Conservation (phyloP, 1,140 invertebrate genomes). For the Reticulitermes speratus region DNA sequence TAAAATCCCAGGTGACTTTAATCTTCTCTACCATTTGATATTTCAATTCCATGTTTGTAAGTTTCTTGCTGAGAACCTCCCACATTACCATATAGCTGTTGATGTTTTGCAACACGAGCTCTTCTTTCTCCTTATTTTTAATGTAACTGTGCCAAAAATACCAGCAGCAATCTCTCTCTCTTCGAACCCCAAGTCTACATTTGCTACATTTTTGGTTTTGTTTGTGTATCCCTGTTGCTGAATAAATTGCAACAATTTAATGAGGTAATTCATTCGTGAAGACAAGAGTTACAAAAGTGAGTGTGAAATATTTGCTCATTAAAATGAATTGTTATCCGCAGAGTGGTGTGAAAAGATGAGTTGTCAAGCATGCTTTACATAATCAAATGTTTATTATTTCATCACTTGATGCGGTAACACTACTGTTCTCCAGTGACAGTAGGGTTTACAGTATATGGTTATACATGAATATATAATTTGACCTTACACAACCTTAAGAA, state of each 20-base stretch:
- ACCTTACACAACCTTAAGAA: not conserved
- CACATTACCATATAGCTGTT: not conserved
- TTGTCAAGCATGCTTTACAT: not conserved
- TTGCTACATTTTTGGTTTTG: not conserved
- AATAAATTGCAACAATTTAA: not conserved
- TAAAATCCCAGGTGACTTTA: too few species aligned
- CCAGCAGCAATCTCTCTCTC: not conserved
- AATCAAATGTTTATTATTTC: not conserved
- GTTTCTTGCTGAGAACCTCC: not conserved
- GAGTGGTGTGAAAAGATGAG: constrained; percentile 14
- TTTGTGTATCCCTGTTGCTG: not conserved
- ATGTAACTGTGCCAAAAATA: not conserved
- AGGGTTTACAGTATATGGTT: not conserved
- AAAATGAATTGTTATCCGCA: constrained; percentile 2
- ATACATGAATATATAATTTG: not conserved
- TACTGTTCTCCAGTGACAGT: not conserved
- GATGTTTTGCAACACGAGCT: not conserved
- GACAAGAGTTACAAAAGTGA: not conserved
- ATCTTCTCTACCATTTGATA: not conserved
- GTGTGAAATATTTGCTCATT: constrained; percentile 10
- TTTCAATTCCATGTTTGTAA: not conserved
- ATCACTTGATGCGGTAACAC: not conserved
- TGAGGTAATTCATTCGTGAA: not conserved
- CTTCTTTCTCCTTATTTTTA: not conserved
- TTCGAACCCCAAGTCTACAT: not conserved